Conservation (phyloP, 2,888 invertebrate species). For the Pyrgus malvae region DNA sequence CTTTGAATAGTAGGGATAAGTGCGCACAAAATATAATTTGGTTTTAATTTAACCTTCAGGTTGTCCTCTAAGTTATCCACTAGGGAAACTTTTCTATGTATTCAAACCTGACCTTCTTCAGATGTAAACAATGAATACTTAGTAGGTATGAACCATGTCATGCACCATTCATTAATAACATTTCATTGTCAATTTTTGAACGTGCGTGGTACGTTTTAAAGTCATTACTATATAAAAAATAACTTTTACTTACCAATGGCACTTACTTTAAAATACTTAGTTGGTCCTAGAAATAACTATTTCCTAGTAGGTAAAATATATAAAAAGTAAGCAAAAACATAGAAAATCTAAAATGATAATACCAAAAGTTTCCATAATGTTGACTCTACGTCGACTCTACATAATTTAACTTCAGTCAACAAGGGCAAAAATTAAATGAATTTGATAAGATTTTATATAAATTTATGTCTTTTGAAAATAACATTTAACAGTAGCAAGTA, state of each 20-base stretch:
- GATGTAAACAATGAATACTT: conserved; percentile 33
- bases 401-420: too few species aligned
- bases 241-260: too few species aligned
- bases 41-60: conserved; percentile 29
- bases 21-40: not conserved
- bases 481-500: not conserved
- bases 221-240: not conserved
- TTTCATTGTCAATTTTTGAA: not conserved
- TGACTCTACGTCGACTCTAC: too few species aligned
- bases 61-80: conserved; percentile 30
- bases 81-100: conserved; percentile 27
- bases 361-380: too few species aligned
- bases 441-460: too few species aligned
- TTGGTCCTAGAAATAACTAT: too few species aligned
- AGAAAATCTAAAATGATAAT: too few species aligned
- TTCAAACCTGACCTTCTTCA: conserved; percentile 28
- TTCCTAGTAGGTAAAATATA: too few species aligned
- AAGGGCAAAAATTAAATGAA: too few species aligned
- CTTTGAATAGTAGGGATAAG: not conserved
- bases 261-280: too few species aligned
- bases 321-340: too few species aligned
- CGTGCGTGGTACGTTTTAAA: not conserved
- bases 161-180: conserved; percentile 11
- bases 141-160: conserved; percentile 14
- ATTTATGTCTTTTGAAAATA: too few species aligned